These are phyloP conservation scores for Hybognathus amarus DNA, from an alignment of 2,797 vertebrate genomes.

Conservation along the genomic window DNA sequence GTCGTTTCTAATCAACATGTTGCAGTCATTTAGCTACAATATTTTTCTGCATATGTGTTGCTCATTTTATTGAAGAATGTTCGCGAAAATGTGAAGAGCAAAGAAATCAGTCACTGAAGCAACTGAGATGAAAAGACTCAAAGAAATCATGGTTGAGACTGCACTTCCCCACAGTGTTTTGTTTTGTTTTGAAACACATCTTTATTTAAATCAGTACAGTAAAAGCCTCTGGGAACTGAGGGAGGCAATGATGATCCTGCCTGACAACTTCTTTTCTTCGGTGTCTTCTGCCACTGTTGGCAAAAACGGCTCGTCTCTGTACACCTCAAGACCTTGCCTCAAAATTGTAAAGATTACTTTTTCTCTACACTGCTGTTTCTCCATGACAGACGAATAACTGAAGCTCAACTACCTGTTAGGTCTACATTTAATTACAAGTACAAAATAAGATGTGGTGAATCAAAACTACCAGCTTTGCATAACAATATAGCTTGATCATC, in stretches of 20 bases:
- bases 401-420: conserved; percentile 44
- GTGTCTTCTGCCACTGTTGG: conserved; percentile 51
- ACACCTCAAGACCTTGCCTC: conserved; percentile 6
- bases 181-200: conserved; percentile 71
- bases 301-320: conserved; percentile 24
- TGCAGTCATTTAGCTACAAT: not conserved
- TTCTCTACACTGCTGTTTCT: conserved; percentile 25
- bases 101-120: conserved; percentile 12
- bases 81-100: conserved; percentile 2
- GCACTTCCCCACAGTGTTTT: conserved; percentile 64
- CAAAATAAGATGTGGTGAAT: conserved; percentile 44
- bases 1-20: not conserved
- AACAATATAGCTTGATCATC: conserved; percentile 33
- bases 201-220: conserved; percentile 82
- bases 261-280: conserved; percentile 69
- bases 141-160: conserved; percentile 57
- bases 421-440: conserved; percentile 60
- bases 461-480: conserved; percentile 33
- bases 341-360: not conserved
- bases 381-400: conserved; percentile 13
- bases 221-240: conserved; percentile 66
- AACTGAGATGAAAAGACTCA: conserved; percentile 54
- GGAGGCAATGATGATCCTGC: conserved; percentile 67
- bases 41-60: not conserved
- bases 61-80: conserved; percentile 11